phyloP scores from a whole-genome alignment of 2,797 vertebrate genomes.

The Sebastes elongatus region DNA sequence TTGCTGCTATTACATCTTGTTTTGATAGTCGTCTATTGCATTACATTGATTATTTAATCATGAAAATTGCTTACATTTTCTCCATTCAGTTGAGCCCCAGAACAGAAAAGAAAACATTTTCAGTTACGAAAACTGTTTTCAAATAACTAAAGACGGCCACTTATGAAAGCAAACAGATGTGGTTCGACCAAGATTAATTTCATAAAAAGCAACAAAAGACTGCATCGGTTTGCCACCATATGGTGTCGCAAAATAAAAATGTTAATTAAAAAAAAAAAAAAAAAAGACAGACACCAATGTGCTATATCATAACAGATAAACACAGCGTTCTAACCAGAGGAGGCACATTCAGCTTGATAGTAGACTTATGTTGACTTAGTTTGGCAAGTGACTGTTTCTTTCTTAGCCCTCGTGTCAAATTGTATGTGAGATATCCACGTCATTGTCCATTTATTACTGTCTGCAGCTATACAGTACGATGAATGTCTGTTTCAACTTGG shows the following conservation, averaged over 20 bases:
- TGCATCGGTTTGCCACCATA: background rate
- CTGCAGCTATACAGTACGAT: conserved; percentile 38
- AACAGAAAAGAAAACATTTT: background rate
- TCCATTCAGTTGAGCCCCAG: conserved; percentile 1
- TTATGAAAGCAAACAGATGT: background rate
- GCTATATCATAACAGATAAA: conserved; percentile 6
- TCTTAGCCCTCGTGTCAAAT: conserved; percentile 52
- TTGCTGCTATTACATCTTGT: conserved; percentile 63
- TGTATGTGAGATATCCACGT: conserved; percentile 30
- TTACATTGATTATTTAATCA: conserved; percentile 8
- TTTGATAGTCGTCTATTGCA: conserved; percentile 11
- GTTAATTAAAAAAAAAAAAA: background rate
- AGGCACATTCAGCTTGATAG: conserved; percentile 11
- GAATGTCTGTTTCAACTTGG: conserved; percentile 41
- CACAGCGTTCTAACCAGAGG: background rate
- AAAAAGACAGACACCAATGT: no score
- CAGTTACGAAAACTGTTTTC: background rate
- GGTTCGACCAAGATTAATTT: conserved; percentile 7
- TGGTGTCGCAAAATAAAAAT: background rate
- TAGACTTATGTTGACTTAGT: conserved; percentile 38
- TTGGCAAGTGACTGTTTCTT: conserved; percentile 56
- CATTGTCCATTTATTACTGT: conserved; percentile 17
- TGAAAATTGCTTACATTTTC: background rate
- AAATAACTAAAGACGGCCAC: background rate
- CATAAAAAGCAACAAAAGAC: conserved; percentile 12